phyloP scores from a whole-genome alignment of 2,113 vertebrate species.

The Tinamus guttatus region DNA sequence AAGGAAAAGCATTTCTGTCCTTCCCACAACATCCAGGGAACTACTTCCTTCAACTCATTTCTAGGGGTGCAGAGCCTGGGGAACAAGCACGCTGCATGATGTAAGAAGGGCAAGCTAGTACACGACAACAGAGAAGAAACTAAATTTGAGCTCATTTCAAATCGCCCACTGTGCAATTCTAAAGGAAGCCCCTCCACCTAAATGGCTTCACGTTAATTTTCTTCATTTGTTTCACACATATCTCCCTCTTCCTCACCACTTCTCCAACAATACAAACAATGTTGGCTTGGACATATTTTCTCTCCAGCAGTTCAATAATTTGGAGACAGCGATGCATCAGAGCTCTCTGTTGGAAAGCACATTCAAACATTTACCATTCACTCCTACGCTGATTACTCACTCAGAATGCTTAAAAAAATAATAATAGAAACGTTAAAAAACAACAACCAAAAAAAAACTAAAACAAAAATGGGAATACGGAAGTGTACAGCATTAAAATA shows the following conservation, averaged over 20 bases:
- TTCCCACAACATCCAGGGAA: not conserved
- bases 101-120: not conserved
- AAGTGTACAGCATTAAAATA: conserved; percentile 58
- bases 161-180: not conserved
- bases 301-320: conserved; percentile 77
- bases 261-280: conserved; percentile 58
- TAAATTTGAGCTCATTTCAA: conserved; percentile 20
- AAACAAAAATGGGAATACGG: conserved; percentile 45
- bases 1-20: not conserved
- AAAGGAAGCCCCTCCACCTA: conserved; percentile 24
- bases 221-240: conserved; percentile 41
- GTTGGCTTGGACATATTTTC: conserved; percentile 65
- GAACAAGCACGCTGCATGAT: not conserved
- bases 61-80: not conserved
- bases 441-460: conserved; percentile 62
- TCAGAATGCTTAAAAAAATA: conserved; percentile 68
- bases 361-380: conserved; percentile 75
- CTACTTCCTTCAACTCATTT: not conserved
- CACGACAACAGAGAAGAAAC: not conserved
- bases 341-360: conserved; percentile 74
- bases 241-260: conserved; percentile 14
- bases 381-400: conserved; percentile 76
- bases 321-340: conserved; percentile 73
- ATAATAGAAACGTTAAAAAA: conserved; percentile 70
- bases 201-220: conserved; percentile 50